phyloP scores from a whole-genome alignment of 1,140 invertebrate species.

The Trichonephila inaurata region DNA sequence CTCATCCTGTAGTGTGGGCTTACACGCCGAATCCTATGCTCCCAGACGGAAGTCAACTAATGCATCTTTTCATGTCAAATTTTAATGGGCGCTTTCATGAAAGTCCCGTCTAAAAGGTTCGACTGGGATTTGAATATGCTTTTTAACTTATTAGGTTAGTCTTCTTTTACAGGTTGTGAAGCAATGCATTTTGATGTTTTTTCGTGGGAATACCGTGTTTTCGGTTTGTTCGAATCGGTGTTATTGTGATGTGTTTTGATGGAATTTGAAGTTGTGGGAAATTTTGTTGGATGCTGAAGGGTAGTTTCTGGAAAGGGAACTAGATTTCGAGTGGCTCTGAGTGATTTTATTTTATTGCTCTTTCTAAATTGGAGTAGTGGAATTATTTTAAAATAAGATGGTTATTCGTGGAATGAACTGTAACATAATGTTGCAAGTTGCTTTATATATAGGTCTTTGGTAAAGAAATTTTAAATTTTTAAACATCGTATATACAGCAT shows the following conservation, averaged over 20 bases:
- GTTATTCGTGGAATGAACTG: too few relatives aligned
- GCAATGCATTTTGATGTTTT: background rate
- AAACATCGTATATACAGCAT: too few relatives aligned
- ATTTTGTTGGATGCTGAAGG: background rate
- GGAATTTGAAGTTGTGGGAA: background rate
- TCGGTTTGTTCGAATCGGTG: background rate
- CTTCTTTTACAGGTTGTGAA: background rate
- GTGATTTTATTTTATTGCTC: too few relatives aligned
- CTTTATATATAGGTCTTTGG: too few relatives aligned
- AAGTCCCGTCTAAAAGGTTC: background rate
- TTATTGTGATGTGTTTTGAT: background rate
- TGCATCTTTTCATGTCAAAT: slow-evolving; percentile 57
- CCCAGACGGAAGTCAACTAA: slow-evolving; percentile 52
- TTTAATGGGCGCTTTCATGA: slow-evolving; percentile 33
- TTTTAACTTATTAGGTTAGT: slow-evolving; percentile 38
- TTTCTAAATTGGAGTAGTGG: too few relatives aligned
- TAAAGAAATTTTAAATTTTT: too few relatives aligned
- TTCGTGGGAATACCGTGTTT: background rate
- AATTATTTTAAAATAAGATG: too few relatives aligned
- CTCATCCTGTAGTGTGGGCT: slow-evolving; percentile 18
- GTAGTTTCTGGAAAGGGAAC: background rate
- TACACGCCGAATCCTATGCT: slow-evolving; percentile 31
- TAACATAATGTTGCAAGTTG: too few relatives aligned
- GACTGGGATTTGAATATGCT: slow-evolving; percentile 11
- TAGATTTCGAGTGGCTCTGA: too few relatives aligned